Conservation (phyloP, 1,140 invertebrate species). For the Leptoteleia sp. region DNA sequence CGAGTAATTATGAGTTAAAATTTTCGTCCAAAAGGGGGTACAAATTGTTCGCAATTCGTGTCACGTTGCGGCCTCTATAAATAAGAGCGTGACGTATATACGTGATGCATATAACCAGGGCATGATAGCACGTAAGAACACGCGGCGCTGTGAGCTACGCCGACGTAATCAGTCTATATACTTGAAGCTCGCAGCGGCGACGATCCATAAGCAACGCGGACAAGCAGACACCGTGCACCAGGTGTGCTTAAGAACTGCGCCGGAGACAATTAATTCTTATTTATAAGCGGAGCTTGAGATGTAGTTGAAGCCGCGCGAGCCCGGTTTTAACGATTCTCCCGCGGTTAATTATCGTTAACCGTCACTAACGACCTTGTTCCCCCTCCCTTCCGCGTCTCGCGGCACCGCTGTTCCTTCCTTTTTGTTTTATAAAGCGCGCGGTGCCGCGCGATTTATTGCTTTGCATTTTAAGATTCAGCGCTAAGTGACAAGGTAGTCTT, state of each 20-base stretch:
- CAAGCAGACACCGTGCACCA: constrained; percentile 61
- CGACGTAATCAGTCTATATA: constrained; percentile 52
- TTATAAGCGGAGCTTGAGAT: constrained; percentile 64
- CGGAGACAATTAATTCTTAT: constrained; percentile 69
- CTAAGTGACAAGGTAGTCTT: constrained; percentile 56
- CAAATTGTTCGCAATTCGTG: constrained; percentile 58
- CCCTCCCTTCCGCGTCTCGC: background rate
- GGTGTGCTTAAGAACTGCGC: constrained; percentile 65
- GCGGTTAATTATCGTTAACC: constrained; percentile 68
- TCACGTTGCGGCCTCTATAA: constrained; percentile 62
- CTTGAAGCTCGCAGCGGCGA: constrained; percentile 36
- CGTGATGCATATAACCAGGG: constrained; percentile 35
- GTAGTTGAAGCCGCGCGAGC: constrained; percentile 41
- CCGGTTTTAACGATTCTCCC: constrained; percentile 53
- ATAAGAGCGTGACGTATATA: constrained; percentile 56
- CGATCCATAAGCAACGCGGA: constrained; percentile 49
- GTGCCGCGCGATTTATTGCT: constrained; percentile 56
- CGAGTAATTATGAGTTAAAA: constrained; percentile 39
- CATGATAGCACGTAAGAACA: constrained; percentile 42
- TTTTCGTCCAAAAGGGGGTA: constrained; percentile 30
- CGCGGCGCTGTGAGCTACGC: constrained; percentile 13
- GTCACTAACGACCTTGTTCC: constrained; percentile 65
- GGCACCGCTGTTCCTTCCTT: background rate
- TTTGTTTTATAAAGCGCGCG: constrained; percentile 18
- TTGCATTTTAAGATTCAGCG: constrained; percentile 59